Evolutionary conservation across 2,888 invertebrate genomes (phyloP).

Genomic region (Thymelicus lineola): DNA sequence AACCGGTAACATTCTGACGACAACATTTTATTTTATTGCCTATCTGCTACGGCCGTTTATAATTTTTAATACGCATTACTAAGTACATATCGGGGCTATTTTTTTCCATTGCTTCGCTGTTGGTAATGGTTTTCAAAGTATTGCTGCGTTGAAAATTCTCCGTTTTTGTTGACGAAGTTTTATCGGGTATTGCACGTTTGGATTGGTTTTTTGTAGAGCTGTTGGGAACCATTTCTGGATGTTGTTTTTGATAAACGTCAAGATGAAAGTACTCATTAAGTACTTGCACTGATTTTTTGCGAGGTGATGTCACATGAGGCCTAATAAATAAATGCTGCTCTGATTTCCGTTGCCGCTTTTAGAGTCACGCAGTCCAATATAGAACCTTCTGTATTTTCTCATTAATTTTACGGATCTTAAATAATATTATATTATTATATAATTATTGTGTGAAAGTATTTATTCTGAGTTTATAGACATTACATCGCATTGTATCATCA

Average conservation of each 20-base stretch:
- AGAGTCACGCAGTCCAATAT: background rate
- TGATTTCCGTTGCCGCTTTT: constrained; percentile 17
- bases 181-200: constrained; percentile 41
- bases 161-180: constrained; percentile 21
- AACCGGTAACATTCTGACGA: constrained; percentile 46
- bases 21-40: constrained; percentile 45
- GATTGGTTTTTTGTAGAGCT: constrained; percentile 41
- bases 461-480: too few relatives aligned
- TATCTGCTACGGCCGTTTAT: constrained; percentile 31
- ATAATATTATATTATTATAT: too few relatives aligned
- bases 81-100: background rate
- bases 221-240: constrained; percentile 45
- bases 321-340: constrained; percentile 35
- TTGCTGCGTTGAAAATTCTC: constrained; percentile 4
- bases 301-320: constrained; percentile 29
- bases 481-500: too few relatives aligned
- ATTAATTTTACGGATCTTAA: too few relatives aligned
- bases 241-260: constrained; percentile 44
- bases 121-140: constrained; percentile 20
- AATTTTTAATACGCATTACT: constrained; percentile 31
- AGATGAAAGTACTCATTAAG: constrained; percentile 45
- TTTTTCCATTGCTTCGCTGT: background rate
- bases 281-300: constrained; percentile 30
- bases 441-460: too few relatives aligned
- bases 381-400: too few relatives aligned